phyloP scores from a whole-genome alignment of 2,888 invertebrate genomes.

The Microdon myrmicae region DNA sequence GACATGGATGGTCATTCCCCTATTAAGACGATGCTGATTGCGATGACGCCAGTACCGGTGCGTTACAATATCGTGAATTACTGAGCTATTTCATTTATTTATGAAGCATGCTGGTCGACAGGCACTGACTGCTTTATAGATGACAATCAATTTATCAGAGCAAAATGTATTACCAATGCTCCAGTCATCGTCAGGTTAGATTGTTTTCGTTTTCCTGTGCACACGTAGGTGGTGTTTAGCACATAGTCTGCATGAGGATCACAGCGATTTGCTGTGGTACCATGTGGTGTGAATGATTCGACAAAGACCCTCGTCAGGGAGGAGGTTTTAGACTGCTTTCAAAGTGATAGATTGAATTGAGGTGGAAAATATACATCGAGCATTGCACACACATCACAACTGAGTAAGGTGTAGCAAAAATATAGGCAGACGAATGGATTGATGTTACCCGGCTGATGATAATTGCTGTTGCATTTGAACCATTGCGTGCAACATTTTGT shows the following conservation, averaged over 20 bases:
- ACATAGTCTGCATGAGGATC: too few relatives aligned
- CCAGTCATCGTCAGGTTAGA: slow-evolving; percentile 53
- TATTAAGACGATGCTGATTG: too few relatives aligned
- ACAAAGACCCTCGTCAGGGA: slow-evolving; percentile 16
- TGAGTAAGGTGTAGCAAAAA: slow-evolving; percentile 1
- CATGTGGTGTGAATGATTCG: slow-evolving; percentile 34
- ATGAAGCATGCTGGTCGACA: slow-evolving; percentile 56
- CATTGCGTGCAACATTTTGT: slow-evolving; percentile 34
- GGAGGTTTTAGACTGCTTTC: slow-evolving; percentile 17
- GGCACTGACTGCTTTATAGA: slow-evolving; percentile 56
- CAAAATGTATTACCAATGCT: slow-evolving; percentile 54
- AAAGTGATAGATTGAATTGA: slow-evolving; percentile 40
- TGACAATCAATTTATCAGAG: slow-evolving; percentile 56
- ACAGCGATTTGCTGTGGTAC: slow-evolving; percentile 36
- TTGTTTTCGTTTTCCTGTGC: slow-evolving; percentile 18
- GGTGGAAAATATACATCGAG: slow-evolving; percentile 28
- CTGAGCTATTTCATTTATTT: slow-evolving; percentile 56
- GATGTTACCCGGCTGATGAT: slow-evolving; percentile 43
- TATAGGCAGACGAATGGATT: slow-evolving; percentile 35
- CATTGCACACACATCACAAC: slow-evolving; percentile 10
- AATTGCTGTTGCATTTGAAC: slow-evolving; percentile 48
- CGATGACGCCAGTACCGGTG: too few relatives aligned
- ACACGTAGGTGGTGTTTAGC: slow-evolving; percentile 2
- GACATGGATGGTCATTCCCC: too few relatives aligned
- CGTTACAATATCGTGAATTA: slow-evolving; percentile 49